These are phyloP conservation scores for Heteractis magnifica DNA, from an alignment of 92 coral and sea anemone genomes.

Conservation along the genomic window DNA sequence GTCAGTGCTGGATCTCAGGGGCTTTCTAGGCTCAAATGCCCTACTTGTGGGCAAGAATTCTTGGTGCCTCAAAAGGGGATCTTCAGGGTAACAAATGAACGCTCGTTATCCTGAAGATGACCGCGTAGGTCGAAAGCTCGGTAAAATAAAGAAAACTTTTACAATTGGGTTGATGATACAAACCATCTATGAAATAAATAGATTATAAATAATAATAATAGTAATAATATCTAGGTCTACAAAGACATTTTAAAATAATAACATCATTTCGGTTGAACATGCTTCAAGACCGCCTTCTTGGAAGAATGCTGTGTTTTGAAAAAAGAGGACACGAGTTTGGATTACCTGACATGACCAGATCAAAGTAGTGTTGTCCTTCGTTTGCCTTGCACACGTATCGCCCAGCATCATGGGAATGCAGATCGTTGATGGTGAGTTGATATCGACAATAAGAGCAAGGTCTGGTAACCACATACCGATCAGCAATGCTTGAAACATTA, in stretches of 20 bases:
- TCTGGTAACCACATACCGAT: slow-evolving; percentile 22
- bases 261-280: not conserved
- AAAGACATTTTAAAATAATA: no score
- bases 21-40: slow-evolving; percentile 86
- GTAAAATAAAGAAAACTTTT: no score
- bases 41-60: slow-evolving; percentile 98
- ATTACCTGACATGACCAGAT: slow-evolving; percentile 4
- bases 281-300: not conserved
- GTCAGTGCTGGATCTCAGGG: slow-evolving; percentile 46
- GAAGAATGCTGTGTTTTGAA: not conserved
- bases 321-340: not conserved
- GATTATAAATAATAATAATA: no score
- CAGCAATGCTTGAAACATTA: not conserved
- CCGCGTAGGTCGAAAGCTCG: no score
- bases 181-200: no score
- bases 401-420: slow-evolving; percentile 21
- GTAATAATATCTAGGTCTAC: no score
- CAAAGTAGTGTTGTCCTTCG: slow-evolving; percentile 24
- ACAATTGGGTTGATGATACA: no score
- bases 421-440: slow-evolving; percentile 23
- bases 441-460: slow-evolving; percentile 38
- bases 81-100: no score
- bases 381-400: slow-evolving; percentile 25
- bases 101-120: no score
- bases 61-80: slow-evolving; percentile 88